Evolutionary conservation across 2,888 invertebrate species (phyloP).

Genomic region (Temnothorax rugatulus): DNA sequence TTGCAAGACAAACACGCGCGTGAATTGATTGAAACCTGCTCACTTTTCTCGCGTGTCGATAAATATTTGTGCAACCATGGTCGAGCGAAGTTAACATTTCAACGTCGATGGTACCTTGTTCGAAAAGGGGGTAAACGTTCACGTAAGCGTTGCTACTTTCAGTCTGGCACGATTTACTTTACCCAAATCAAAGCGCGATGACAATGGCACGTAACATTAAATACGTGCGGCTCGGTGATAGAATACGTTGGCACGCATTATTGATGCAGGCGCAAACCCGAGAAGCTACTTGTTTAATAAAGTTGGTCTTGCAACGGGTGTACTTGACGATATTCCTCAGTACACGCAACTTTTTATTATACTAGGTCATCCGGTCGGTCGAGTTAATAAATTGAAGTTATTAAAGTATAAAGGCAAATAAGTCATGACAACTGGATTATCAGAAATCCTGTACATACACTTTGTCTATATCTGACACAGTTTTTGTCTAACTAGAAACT

Average conservation of each 20-base stretch:
- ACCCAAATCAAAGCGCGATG: constrained; percentile 37
- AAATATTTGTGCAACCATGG: not conserved
- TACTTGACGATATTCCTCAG: not conserved
- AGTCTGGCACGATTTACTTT: constrained; percentile 8
- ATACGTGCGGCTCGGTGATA: not conserved
- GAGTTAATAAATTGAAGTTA: constrained; percentile 34
- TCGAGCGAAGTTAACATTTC: constrained; percentile 6
- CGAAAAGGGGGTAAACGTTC: constrained; percentile 6
- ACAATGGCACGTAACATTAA: constrained; percentile 15
- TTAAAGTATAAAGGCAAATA: constrained; percentile 17
- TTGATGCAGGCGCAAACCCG: constrained; percentile 22
- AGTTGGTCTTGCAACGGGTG: constrained; percentile 6
- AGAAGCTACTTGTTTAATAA: constrained; percentile 34
- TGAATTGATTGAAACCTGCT: constrained; percentile 9
- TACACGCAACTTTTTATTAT: constrained; percentile 34
- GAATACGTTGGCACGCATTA: constrained; percentile 32
- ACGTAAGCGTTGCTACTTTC: not conserved
- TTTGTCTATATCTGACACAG: constrained; percentile 24
- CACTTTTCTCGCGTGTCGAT: not conserved
- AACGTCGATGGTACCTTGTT: not conserved
- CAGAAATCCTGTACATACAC: not conserved
- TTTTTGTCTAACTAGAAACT: constrained; percentile 5
- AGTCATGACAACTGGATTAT: not conserved
- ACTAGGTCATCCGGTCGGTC: constrained; percentile 21
- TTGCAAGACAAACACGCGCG: not conserved